A percentile compares a stretch with the other conserved stretches of the same genome.
Conservation (phyloP, 1,140 invertebrate species). For the Campoletis sonorensis region DNA sequence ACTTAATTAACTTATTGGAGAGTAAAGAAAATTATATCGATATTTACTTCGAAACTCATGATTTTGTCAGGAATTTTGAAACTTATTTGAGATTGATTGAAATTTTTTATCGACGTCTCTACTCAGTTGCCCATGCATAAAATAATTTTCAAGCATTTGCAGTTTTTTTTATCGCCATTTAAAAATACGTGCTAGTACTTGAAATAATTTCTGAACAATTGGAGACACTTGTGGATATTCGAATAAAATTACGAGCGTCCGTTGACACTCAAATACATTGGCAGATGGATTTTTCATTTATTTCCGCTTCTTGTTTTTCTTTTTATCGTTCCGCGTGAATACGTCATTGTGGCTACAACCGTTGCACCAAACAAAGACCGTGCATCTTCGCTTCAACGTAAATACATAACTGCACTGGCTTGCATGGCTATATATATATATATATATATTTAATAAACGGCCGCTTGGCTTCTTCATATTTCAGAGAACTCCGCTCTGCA, state of each 20-base stretch:
- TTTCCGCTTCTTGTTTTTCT: background rate
- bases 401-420: background rate
- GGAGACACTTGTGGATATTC: too few relatives aligned
- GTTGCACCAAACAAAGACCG: conserved; percentile 3
- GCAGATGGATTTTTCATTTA: background rate
- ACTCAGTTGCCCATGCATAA: too few relatives aligned
- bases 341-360: background rate
- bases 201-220: background rate
- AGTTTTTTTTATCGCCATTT: too few relatives aligned
- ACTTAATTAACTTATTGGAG: too few relatives aligned
- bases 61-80: too few relatives aligned
- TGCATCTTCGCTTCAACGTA: background rate
- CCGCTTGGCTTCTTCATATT: conserved; percentile 61
- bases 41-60: too few relatives aligned
- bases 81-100: too few relatives aligned
- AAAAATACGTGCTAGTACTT: background rate
- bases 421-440: background rate
- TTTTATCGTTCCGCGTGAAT: background rate
- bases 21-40: too few relatives aligned
- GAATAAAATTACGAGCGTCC: background rate
- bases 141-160: too few relatives aligned
- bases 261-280: background rate
- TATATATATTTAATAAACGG: background rate
- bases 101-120: too few relatives aligned
- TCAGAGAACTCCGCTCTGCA: conserved; percentile 83